A percentile compares a stretch with the other conserved stretches of the same genome.
These are phyloP conservation scores for Metaphire vulgaris DNA, from an alignment of 1,140 invertebrate genomes.

Conservation along the genomic window DNA sequence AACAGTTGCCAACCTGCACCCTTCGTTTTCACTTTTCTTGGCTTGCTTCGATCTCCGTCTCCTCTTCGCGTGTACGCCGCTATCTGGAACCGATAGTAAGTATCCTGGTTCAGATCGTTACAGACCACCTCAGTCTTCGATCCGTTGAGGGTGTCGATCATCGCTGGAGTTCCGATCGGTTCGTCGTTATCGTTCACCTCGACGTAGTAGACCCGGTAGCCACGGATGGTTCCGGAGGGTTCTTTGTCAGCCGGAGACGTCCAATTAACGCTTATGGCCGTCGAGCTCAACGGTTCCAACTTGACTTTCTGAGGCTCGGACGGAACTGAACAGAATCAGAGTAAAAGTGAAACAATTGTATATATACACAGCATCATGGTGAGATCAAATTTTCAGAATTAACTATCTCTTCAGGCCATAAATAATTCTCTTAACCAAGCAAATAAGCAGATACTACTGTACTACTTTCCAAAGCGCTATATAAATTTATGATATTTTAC, in stretches of 20 bases:
- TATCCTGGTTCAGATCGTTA: conserved; percentile 82
- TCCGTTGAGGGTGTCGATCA: conserved; percentile 48
- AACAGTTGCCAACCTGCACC: conserved; percentile 71
- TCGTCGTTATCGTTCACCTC: conserved; percentile 72
- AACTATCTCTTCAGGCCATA: too few species aligned
- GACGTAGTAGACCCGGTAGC: conserved; percentile 91
- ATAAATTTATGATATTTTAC: too few species aligned
- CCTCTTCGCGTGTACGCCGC: conserved; percentile 89
- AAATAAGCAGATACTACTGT: too few species aligned
- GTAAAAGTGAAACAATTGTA: too few species aligned
- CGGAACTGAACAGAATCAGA: too few species aligned
- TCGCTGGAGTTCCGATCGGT: conserved; percentile 64
- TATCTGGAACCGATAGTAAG: conserved; percentile 73
- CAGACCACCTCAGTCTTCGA: conserved; percentile 72
- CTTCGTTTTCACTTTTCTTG: conserved; percentile 75
- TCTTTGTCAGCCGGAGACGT: conserved; percentile 79
- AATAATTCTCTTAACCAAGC: too few species aligned
- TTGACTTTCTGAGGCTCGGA: conserved; percentile 87
- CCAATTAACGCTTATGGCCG: conserved; percentile 84
- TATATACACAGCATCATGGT: too few species aligned
- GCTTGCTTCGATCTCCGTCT: conserved; percentile 78
- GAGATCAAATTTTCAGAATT: too few species aligned
- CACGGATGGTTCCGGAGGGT: conserved; percentile 88
- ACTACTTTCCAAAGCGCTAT: too few species aligned
- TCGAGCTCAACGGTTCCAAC: conserved; percentile 80